Base-by-base conservation (phyloP, 1,140 invertebrate genomes). In the Subanguina moxae region DNA sequence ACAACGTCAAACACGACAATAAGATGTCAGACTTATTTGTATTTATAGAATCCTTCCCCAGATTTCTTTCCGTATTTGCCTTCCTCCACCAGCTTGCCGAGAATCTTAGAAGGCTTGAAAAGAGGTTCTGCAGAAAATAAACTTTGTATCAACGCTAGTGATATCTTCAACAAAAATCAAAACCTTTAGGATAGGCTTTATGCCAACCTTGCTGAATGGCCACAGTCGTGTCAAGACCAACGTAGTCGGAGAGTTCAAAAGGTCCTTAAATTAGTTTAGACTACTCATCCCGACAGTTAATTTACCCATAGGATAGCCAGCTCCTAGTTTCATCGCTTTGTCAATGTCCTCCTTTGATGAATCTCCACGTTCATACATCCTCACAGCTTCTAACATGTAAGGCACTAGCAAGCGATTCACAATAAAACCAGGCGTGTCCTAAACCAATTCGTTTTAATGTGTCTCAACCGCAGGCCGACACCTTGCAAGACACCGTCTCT, bases 11-110 rank as follows among this genome's bases (percentile, higher is more conserved):
- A 38, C 11, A 11, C 28, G 28, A 25, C 3, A 3, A 38, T 3
- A 38, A 38, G 11, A 5, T 38, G 3, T 38, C 32, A 5, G 32
- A 38, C 38, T 73, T 72, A 56, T 38, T 42, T 67, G 46, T 93
- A 91, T 73, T 88, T 88, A 81, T 93, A 94, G 80, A 91, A 92
- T 30, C 92, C 92, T 86, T 92, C 89, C 1, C 91, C 91, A 57
- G 88, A 84, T 83, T 94, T 94, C 0, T 87, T 83, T 8, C 92
- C 92, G 0, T 91, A 83, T 84, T 92, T 92, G 45, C 90, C 90
- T 80, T 92, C 89, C 17, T 85, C 77, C 0, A 93, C 90, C 62
- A 92, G 77, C 81, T 91, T 89, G 69, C 90, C 85, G 11, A 92
- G 68, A 1, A 88, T 72, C 42, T 86, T 83, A 48, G 87, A 87